Percentiles rank a stretch among this genome's conserved stretches.
Conservation (phyloP, 2,113 vertebrate species). For the Xenotilapia flavipinnis region DNA sequence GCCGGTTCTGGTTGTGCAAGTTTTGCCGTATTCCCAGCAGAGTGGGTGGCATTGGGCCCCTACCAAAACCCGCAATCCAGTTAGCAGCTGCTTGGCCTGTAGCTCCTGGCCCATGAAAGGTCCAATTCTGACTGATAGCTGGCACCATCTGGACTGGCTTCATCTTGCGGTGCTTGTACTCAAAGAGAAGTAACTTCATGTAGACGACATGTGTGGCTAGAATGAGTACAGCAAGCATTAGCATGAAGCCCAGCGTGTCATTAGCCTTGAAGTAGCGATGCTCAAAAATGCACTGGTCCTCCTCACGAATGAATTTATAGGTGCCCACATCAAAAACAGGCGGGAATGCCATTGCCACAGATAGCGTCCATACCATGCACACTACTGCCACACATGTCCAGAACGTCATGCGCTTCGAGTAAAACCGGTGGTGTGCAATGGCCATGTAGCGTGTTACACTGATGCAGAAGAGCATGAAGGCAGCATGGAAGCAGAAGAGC, state of each 20-base stretch:
- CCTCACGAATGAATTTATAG: conserved; percentile 86
- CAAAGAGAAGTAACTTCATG: conserved; percentile 85
- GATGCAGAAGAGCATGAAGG: conserved; percentile 90
- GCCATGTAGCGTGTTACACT: conserved; percentile 89
- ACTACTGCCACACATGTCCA: conserved; percentile 87
- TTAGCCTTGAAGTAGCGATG: conserved; percentile 90
- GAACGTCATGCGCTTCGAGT: conserved; percentile 87
- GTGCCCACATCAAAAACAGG: conserved; percentile 87
- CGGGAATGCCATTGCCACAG: conserved; percentile 88
- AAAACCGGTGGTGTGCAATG: conserved; percentile 90
- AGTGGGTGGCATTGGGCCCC: conserved; percentile 86
- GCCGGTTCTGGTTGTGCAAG: conserved; percentile 82
- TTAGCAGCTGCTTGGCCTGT: conserved; percentile 88
- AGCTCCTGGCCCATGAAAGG: conserved; percentile 86
- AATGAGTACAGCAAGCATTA: conserved; percentile 87
- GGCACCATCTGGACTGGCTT: conserved; percentile 89
- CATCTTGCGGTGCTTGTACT: conserved; percentile 90
- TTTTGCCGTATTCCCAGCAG: conserved; percentile 87
- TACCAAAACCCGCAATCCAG: conserved; percentile 88
- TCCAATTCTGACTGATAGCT: conserved; percentile 68
- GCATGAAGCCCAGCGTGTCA: conserved; percentile 86
- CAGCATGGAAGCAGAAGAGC: conserved; percentile 87
- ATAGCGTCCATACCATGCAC: conserved; percentile 89
- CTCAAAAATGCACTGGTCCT: conserved; percentile 90
- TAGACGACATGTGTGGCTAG: conserved; percentile 87